Evolutionary conservation across 2,113 vertebrate species (phyloP).

Genomic region (Microtus montanus): DNA sequence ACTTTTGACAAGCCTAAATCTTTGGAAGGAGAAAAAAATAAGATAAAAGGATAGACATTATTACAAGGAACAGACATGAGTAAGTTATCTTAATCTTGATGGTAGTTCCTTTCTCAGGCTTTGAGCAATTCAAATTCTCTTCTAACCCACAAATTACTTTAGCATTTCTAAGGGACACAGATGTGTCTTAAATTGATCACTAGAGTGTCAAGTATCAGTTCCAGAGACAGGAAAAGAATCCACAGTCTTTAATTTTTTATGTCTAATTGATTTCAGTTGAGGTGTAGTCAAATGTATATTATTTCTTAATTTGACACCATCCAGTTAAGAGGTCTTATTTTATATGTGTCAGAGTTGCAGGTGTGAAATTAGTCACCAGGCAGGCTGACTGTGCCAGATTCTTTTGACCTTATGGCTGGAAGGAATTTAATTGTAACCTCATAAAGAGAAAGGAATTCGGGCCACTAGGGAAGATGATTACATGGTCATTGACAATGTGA

Average conservation of each 20-base stretch:
- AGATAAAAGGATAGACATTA: conserved; percentile 52
- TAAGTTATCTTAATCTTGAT: conserved; percentile 63
- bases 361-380: conserved; percentile 75
- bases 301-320: conserved; percentile 79
- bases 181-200: conserved; percentile 74
- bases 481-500: conserved; percentile 78
- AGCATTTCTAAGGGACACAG: conserved; percentile 76
- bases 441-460: conserved; percentile 64
- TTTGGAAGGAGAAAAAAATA: not conserved
- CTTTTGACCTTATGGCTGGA: conserved; percentile 78
- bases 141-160: conserved; percentile 73
- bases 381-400: conserved; percentile 66
- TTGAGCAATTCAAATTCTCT: conserved; percentile 70
- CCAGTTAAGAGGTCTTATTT: conserved; percentile 74
- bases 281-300: conserved; percentile 75
- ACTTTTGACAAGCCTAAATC: conserved; percentile 61
- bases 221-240: conserved; percentile 67
- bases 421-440: conserved; percentile 77
- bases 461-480: conserved; percentile 75
- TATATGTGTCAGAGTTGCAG: conserved; percentile 69
- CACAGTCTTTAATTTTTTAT: conserved; percentile 76
- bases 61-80: conserved; percentile 34
- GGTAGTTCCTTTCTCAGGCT: conserved; percentile 48
- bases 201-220: conserved; percentile 75
- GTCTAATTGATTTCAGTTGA: conserved; percentile 73